Evolutionary conservation across 2,113 vertebrate genomes (phyloP), one percentile per base, ranked within the genome.

Genomic region (Rhinichthys klamathensis): DNA sequence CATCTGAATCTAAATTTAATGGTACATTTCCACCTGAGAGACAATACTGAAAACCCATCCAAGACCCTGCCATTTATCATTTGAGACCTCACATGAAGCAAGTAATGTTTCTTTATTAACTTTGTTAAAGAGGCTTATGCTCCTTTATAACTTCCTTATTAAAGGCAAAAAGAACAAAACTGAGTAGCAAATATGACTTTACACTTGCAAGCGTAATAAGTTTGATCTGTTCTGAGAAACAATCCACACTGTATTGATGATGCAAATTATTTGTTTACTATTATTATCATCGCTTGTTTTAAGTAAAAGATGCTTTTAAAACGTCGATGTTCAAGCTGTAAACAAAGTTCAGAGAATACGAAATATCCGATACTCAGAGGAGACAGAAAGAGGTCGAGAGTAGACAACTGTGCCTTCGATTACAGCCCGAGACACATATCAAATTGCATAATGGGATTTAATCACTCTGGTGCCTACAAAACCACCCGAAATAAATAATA

Each of bases 381-480:
- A 86, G 61, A 79, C 32, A 38, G 84, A 65, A 87, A 79, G 63
- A 83, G 78, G 86, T 86, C 70, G 38, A 67, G 85, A 85, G 91
- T 83, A 87, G 91, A 88, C 89, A 89, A 69, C 58, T 87, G 79
- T 92, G 92, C 87, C 88, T 89, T 93, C 92, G 93, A 95, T 94
- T 95, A 89, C 90, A 91, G 90, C 90, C 91, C 87, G 89, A 94
- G 95, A 95, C 95, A 90, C 93, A 95, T 96, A 97, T 96, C 97
- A 98, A 96, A 97, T 96, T 96, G 97, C 96, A 96, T 92, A 94
- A 95, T 90, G 91, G 85, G 90, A 88, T 89, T 91, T 85, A 90
- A 87, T 87, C 88, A 92, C 91, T 91, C 91, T 84, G 77, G 84
- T 35, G 87, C 72, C 82, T 80, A 80, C 60, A 80, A 61, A 89